Conservation (phyloP, 2,797 vertebrate species). For the Dendrocincla fuliginosa region DNA sequence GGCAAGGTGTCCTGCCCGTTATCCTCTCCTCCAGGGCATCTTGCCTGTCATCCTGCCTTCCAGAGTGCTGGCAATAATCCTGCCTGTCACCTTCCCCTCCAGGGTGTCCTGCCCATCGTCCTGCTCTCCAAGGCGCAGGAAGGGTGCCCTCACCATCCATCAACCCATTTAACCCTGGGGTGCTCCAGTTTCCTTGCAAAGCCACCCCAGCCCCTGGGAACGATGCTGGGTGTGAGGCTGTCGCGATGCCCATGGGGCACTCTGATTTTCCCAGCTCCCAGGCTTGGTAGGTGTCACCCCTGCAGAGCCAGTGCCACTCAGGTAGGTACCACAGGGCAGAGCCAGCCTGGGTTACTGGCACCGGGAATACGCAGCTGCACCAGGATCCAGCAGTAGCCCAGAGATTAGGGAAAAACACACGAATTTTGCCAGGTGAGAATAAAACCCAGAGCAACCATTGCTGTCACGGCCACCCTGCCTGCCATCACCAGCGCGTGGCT, state of each 20-base stretch:
- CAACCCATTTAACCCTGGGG: too few species aligned
- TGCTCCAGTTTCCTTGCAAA: background rate
- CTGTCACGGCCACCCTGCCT: background rate
- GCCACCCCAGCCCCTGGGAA: background rate
- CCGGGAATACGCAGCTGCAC: rapidly evolving
- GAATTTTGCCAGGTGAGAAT: background rate
- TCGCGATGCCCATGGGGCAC: rapidly evolving
- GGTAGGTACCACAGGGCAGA: background rate
- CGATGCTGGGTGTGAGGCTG: rapidly evolving
- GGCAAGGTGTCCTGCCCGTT: background rate
- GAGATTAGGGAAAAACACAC: background rate
- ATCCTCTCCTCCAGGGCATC: background rate
- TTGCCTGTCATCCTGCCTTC: too few species aligned
- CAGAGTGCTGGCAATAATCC: background rate
- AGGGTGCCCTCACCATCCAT: background rate
- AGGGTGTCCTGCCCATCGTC: background rate
- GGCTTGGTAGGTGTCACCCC: background rate
- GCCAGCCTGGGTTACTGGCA: rapidly evolving
- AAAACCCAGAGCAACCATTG: rapidly evolving
- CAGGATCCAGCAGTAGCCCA: background rate
- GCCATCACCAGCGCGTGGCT: background rate
- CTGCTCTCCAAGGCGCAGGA: too few species aligned
- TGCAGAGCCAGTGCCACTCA: rapidly evolving
- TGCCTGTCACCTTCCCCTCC: background rate
- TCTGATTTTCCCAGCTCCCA: background rate